Conservation (phyloP, 2,113 vertebrate species). For the Equus przewalskii region DNA sequence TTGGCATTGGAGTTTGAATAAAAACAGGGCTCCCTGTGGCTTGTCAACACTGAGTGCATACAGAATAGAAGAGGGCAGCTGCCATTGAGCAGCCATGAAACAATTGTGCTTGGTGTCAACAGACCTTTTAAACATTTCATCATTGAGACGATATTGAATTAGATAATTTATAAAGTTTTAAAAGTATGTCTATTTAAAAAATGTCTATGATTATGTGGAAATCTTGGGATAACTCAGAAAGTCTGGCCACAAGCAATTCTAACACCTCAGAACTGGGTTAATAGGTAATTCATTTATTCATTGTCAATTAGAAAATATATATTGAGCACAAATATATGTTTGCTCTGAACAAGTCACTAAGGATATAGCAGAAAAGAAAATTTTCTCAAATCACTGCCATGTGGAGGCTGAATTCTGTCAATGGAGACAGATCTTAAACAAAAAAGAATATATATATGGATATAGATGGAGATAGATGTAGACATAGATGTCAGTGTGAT, state of each 20-base stretch:
- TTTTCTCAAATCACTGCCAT: background rate
- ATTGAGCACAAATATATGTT: background rate
- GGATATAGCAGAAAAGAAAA: background rate
- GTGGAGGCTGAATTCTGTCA: background rate
- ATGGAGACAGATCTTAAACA: background rate
- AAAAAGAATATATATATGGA: background rate
- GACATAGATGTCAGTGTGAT: background rate
- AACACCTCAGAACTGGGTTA: background rate
- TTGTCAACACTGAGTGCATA: background rate
- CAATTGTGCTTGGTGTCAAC: background rate
- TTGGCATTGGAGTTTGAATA: background rate
- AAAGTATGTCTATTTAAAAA: too few species aligned
- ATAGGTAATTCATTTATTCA: background rate
- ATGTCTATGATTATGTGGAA: background rate
- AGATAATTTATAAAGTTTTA: background rate
- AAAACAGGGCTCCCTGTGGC: background rate
- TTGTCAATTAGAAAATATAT: background rate
- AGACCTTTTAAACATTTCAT: background rate
- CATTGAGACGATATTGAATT: background rate
- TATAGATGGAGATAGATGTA: background rate
- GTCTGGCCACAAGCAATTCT: background rate
- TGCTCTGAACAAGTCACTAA: background rate
- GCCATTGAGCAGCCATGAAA: background rate
- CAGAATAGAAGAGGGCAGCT: background rate
- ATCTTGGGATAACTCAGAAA: constrained; percentile 5